These are phyloP conservation scores for Melanerpes formicivorus DNA, from an alignment of 2,113 vertebrate species.

Conservation along the genomic window DNA sequence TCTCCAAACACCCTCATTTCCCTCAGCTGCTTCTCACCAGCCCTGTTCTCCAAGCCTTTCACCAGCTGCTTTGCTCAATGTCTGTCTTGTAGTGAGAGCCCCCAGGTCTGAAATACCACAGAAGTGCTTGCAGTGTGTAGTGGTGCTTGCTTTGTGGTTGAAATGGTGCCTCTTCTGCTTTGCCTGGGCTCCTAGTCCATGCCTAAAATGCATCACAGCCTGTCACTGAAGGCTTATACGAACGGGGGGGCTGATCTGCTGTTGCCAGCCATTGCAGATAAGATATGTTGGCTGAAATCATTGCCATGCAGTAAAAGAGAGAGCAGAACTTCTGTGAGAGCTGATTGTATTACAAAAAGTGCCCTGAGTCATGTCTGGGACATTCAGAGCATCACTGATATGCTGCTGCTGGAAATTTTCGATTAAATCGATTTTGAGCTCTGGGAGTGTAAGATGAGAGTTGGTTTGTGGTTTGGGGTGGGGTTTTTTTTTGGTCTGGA, in stretches of 20 bases:
- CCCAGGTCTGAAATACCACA: slow-evolving; percentile 4
- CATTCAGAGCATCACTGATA: background rate
- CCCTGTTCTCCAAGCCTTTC: too few relatives aligned
- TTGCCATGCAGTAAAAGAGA: background rate
- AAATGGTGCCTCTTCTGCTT: background rate
- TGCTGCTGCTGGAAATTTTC: background rate
- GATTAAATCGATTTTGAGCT: background rate
- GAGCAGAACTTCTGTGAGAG: background rate
- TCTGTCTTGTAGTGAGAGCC: too few relatives aligned
- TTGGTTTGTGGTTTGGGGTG: too few relatives aligned
- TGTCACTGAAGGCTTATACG: background rate
- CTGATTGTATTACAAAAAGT: background rate
- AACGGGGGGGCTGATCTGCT: background rate
- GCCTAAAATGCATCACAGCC: background rate
- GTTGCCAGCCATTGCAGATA: background rate
- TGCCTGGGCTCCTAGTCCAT: background rate
- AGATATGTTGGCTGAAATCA: background rate
- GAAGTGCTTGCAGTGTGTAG: background rate
- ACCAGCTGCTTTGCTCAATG: too few relatives aligned
- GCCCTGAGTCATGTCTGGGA: background rate
- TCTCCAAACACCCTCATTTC: too few relatives aligned
- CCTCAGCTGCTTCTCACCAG: too few relatives aligned
- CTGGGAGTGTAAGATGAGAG: background rate
- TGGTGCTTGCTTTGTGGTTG: background rate
- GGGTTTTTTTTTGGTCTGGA: background rate